Evolutionary conservation across 2,113 vertebrate genomes (phyloP).

Genomic region (Mus pahari): DNA sequence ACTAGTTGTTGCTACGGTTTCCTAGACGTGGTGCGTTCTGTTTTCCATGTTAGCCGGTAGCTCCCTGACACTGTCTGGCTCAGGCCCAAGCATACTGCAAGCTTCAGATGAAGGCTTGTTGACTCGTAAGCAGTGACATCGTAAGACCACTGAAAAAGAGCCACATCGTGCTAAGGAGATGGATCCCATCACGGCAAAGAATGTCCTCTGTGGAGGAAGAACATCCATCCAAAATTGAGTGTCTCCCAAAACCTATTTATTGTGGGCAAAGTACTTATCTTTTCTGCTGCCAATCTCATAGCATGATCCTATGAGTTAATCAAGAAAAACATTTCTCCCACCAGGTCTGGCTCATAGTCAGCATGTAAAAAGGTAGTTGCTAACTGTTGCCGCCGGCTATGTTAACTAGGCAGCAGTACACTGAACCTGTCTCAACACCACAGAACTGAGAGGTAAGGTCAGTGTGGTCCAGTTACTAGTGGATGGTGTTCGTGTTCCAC

Average conservation of each 20-base stretch:
- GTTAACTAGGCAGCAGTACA: not conserved
- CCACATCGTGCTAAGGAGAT: no score
- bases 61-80: not conserved
- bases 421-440: not conserved
- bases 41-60: not conserved
- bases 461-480: not conserved
- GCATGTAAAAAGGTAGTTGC: not conserved
- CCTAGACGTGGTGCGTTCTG: not conserved
- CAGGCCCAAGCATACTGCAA: not conserved
- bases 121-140: not conserved
- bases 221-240: not conserved
- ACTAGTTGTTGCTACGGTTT: not conserved
- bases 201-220: not conserved
- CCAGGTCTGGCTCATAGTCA: not conserved
- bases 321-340: not conserved
- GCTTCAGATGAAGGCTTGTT: not conserved
- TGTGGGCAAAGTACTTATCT: not conserved
- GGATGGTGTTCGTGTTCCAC: not conserved
- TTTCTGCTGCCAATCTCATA: not conserved
- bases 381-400: not conserved
- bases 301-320: not conserved
- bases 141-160: not conserved
- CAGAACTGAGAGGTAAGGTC: slow-evolving; percentile 18
- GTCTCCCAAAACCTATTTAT: not conserved
- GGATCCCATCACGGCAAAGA: not conserved